These are phyloP conservation scores for Craseonycteris thonglongyai DNA, from an alignment of 2,113 vertebrate species.

Conservation along the genomic window DNA sequence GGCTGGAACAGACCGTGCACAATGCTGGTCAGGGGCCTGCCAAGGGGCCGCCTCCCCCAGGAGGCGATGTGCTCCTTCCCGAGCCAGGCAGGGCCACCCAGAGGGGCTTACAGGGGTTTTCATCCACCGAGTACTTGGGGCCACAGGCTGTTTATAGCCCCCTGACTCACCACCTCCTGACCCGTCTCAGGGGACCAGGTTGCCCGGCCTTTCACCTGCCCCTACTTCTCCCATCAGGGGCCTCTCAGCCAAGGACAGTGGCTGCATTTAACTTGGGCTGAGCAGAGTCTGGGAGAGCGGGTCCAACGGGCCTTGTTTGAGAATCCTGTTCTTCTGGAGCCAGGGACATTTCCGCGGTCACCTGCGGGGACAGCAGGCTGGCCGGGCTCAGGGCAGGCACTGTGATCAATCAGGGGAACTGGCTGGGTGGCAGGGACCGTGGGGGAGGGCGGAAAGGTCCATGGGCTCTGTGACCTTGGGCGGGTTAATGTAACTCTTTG, in stretches of 20 bases:
- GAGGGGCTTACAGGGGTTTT: conserved; percentile 63
- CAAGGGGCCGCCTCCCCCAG: conserved; percentile 45
- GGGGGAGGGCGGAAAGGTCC: background rate
- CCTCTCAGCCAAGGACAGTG: background rate
- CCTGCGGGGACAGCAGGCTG: background rate
- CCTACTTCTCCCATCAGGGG: background rate
- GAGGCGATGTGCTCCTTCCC: background rate
- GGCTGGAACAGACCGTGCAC: conserved; percentile 68
- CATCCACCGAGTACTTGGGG: conserved; percentile 43
- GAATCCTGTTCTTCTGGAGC: background rate
- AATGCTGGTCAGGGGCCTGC: conserved; percentile 59
- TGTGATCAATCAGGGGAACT: background rate
- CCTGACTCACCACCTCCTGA: conserved; percentile 61
- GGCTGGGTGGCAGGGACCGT: background rate
- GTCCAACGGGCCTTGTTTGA: background rate
- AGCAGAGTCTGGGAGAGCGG: background rate
- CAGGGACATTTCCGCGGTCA: background rate
- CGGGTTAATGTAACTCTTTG: background rate
- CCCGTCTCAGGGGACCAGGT: conserved; percentile 53
- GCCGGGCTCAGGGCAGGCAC: background rate
- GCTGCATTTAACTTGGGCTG: background rate
- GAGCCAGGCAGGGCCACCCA: background rate
- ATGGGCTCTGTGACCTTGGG: background rate
- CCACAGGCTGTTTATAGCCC: conserved; percentile 49
- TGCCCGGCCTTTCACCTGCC: conserved; percentile 41